Evolutionary conservation across 2,888 invertebrate species (phyloP).

Genomic region (Scaeva pyrastri): DNA sequence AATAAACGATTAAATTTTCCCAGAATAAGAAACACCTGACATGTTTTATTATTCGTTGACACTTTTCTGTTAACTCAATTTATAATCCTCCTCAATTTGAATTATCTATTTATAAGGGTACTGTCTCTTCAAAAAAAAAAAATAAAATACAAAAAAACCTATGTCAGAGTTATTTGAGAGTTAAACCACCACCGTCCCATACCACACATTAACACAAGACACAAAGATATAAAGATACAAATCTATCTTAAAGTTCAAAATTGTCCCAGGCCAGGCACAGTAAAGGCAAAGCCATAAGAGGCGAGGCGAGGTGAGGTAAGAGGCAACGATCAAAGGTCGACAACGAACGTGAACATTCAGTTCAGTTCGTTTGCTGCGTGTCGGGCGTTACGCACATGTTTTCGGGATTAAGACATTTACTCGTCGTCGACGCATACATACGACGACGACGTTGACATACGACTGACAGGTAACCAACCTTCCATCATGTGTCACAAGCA

Average conservation of each 20-base stretch:
- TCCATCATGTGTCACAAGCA: constrained; percentile 30
- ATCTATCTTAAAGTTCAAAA: constrained; percentile 26
- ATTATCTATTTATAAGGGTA: constrained; percentile 27
- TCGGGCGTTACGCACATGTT: not conserved
- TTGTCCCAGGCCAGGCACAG: not conserved
- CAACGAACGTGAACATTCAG: not conserved
- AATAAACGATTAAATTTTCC: not conserved
- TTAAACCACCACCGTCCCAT: not conserved
- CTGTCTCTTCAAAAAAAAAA: not conserved
- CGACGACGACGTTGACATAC: not conserved
- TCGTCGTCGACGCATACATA: too few species aligned
- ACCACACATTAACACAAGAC: not conserved
- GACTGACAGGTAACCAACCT: constrained; percentile 31
- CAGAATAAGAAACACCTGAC: constrained; percentile 20
- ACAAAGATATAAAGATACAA: not conserved
- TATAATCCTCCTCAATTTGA: constrained; percentile 33
- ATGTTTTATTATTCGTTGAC: constrained; percentile 33
- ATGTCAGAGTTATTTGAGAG: not conserved
- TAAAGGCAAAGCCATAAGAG: not conserved
- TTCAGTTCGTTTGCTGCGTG: not conserved
- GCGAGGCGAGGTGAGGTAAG: too few species aligned
- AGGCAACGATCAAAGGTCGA: constrained; percentile 29
- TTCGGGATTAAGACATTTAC: constrained; percentile 22
- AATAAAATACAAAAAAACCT: too few species aligned
- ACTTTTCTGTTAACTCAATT: constrained; percentile 35